Base-by-base conservation (phyloP, 1,140 invertebrate genomes). In the Saccostrea cuccullata region DNA sequence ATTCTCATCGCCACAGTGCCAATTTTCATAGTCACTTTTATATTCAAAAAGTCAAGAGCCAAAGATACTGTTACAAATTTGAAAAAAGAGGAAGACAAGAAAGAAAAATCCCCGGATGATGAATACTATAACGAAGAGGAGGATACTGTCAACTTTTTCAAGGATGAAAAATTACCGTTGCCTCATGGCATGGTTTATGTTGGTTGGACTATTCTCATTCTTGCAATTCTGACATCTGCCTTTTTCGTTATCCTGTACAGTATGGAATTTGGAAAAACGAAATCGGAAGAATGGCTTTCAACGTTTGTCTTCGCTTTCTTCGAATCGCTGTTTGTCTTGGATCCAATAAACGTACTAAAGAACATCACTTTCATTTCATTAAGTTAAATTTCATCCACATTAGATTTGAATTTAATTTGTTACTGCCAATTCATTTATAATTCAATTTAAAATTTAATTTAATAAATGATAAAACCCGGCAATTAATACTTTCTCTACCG, bases 201-300 rank as follows among this genome's bases (percentile, higher is more conserved):
- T 17, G 91, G 90, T 17, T 93, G 92, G 92, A 13, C 88, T 12
- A 77, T 93, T 0, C 88, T 93, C 1, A 60, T 89, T 40, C 20
- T 89, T 6, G 85, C 86, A 58, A 86, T 92, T 17, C 2, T 90
- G 0, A 36, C 84, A 0, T 92, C 92, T 12, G 89, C 85, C 5
- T 91, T 93, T 85, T 93, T 93, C 87, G 86, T 92, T 12, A 86
- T 94, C 26, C 86, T 93, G n/a, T 93, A 93, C 88, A 91, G 90
- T 84, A 91, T 93, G 91, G 86, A 94, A 58, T 94, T 92, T 91
- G 93, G 93, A 36, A 91, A 90, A 70, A 88, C 87, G 12, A 92
- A 91, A 64, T 92, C 93, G 1, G 90, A 91, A 60, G 88, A 90
- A 85, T 94, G 93, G 93, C 86, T 94, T 17, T 84, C 88, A 8